Conservation (phyloP, 2,888 invertebrate genomes). For the Furcula furcula region DNA sequence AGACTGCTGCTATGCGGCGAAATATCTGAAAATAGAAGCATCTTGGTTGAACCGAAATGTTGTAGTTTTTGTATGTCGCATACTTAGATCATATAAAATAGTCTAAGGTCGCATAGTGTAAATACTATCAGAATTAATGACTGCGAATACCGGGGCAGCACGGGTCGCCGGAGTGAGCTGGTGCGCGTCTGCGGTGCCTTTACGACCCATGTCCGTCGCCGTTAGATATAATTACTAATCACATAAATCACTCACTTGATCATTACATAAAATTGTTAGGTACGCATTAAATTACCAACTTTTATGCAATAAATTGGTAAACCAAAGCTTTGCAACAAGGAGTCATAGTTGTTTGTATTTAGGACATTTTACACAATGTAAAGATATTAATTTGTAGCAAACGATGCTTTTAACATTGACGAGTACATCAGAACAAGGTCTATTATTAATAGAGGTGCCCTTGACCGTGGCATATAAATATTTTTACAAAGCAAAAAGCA, state of each 20-base stretch:
- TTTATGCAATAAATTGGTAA: no score
- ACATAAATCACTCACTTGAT: slow-evolving; percentile 27
- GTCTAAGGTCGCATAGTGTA: slow-evolving; percentile 15
- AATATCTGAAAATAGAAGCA: no score
- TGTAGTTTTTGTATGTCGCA: no score
- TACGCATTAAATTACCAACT: no score
- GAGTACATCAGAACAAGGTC: no score
- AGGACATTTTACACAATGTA: no score
- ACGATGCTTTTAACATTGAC: no score
- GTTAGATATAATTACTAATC: slow-evolving; percentile 40
- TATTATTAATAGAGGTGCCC: neutral
- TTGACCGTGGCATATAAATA: neutral
- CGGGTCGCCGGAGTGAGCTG: slow-evolving; percentile 24
- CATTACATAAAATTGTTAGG: slow-evolving; percentile 9
- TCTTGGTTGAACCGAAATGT: no score
- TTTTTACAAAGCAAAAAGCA: neutral
- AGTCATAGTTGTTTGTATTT: no score
- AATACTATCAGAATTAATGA: slow-evolving; percentile 36
- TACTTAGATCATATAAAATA: neutral
- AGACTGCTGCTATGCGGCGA: no score
- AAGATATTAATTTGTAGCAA: no score
- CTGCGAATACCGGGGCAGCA: slow-evolving; percentile 41
- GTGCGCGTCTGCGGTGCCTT: slow-evolving; percentile 33
- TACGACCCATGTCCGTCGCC: slow-evolving; percentile 33
- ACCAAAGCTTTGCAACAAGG: no score